phyloP scores from a whole-genome alignment of 2,113 vertebrate genomes.

The Pseudolaguvia tuberculata region DNA sequence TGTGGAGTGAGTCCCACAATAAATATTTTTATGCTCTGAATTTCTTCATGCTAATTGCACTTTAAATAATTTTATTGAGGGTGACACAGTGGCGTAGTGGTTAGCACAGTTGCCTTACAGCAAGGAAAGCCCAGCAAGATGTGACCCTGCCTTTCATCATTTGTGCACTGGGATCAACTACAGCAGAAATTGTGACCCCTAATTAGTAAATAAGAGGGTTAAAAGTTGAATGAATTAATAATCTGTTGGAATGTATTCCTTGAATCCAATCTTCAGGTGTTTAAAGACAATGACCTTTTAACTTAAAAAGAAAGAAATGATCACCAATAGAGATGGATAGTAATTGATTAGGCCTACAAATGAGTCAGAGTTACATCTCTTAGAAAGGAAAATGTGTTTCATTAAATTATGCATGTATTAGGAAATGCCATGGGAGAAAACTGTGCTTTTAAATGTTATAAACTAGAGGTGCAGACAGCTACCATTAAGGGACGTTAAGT shows the following conservation, averaged over 20 bases:
- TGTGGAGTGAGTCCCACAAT: neutral
- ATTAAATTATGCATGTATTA: slow-evolving; percentile 72
- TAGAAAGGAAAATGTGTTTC: slow-evolving; percentile 61
- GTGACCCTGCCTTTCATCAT: too few relatives aligned
- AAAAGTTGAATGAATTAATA: too few relatives aligned
- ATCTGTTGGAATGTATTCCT: neutral
- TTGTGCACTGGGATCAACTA: too few relatives aligned
- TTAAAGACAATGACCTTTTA: slow-evolving; percentile 8
- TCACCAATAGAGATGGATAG: slow-evolving; percentile 55
- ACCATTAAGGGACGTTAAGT: slow-evolving; percentile 39
- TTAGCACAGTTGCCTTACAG: too few relatives aligned
- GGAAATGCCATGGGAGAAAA: slow-evolving; percentile 56
- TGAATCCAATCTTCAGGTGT: neutral
- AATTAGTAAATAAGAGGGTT: too few relatives aligned
- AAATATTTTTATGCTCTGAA: neutral
- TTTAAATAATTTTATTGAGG: neutral
- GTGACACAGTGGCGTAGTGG: too few relatives aligned
- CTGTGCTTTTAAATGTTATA: slow-evolving; percentile 66
- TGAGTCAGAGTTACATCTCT: slow-evolving; percentile 59
- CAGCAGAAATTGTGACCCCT: too few relatives aligned
- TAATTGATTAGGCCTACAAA: slow-evolving; percentile 70
- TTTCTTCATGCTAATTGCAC: neutral
- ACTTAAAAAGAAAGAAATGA: slow-evolving; percentile 18
- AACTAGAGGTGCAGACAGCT: slow-evolving; percentile 57
- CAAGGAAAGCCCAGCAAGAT: too few relatives aligned